Evolutionary conservation across 2,797 vertebrate genomes (phyloP), one percentile per base, ranked within the genome.

Genomic region (Chelidonichthys spinosus): DNA sequence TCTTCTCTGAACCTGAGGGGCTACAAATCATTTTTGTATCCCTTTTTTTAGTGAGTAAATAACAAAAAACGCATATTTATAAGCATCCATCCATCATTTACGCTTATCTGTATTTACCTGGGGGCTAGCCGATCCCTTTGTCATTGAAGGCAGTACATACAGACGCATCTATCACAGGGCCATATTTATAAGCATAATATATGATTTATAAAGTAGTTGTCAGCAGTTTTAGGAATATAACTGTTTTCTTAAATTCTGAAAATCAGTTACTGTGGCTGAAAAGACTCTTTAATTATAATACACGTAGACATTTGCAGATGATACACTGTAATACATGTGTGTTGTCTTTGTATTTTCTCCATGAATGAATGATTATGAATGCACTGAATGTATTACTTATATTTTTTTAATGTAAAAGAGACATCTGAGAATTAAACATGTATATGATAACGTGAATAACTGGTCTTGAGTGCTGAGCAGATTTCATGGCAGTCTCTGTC

Each of bases 401-500:
- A 61, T 42, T 17, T 55, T 35, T 74, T 77, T 52, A 49, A 63
- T 60, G 40, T 44, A 52, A 84, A 77, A 83, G 33, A 65, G 47
- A 63, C 33, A 55, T 76, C 10, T 49, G 39, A 54, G 62, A 39
- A 37, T 42, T 58, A 33, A 39, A 49, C 15, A 70, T 35, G 35
- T 37, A 60, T 42, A 43, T 63, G 44, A 25, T 67, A 25, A 60
- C 47, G 39, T 17, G 25, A 67, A 59, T 44, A 59, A 74, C 61
- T 63, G 44, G 42, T 76, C 13, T 50, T 62, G 14, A 39, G 15
- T 17, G 40, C 44, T 62, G 62, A 71, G 44, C 36, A n/a, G 49
- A n/a, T 61, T 60, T 43, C 14, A 81, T 10, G 37, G 37, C 49
- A 7, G 53, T 52, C 4, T 50, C 42, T 7, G 43, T 35, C 37